Conservation (phyloP, 1,140 invertebrate species). For the Pseudobourletiella spinata region DNA sequence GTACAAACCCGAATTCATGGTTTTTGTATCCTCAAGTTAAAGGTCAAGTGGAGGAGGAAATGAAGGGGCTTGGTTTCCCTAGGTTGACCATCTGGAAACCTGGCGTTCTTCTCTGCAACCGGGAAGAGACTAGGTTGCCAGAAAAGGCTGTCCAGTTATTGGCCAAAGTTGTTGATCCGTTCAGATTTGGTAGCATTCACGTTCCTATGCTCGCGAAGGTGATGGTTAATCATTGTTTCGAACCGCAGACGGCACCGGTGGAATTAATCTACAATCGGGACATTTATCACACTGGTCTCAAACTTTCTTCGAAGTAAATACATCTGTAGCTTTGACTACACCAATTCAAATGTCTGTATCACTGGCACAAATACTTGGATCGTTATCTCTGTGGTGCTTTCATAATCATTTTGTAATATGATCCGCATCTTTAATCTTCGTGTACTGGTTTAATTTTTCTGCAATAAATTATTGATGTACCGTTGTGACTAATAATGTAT, state of each 20-base stretch:
- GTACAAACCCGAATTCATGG: constrained; percentile 39
- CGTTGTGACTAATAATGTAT: too few relatives aligned
- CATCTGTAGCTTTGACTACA: too few relatives aligned
- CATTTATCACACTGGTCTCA: background rate
- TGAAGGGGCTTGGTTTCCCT: constrained; percentile 38
- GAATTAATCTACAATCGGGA: background rate
- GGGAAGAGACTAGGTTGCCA: constrained; percentile 35
- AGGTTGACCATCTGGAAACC: constrained; percentile 40
- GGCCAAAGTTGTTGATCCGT: constrained; percentile 18
- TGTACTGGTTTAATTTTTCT: too few relatives aligned
- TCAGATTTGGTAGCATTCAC: background rate
- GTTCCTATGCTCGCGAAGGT: constrained; percentile 30
- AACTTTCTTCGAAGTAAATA: too few relatives aligned
- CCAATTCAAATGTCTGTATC: too few relatives aligned
- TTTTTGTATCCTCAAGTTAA: constrained; percentile 40
- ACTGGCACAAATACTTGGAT: too few relatives aligned
- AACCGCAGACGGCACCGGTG: background rate
- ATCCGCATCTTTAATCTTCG: too few relatives aligned
- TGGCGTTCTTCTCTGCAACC: constrained; percentile 37
- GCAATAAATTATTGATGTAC: too few relatives aligned
- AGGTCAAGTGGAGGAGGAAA: constrained; percentile 39
- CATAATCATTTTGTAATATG: too few relatives aligned
- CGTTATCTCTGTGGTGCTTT: too few relatives aligned
- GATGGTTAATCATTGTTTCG: constrained; percentile 32
- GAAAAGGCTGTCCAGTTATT: constrained; percentile 28